Evolutionary conservation across 2,797 vertebrate species (phyloP), one percentile per base, ranked within the genome.

Genomic region (Alexandromys oeconomus): DNA sequence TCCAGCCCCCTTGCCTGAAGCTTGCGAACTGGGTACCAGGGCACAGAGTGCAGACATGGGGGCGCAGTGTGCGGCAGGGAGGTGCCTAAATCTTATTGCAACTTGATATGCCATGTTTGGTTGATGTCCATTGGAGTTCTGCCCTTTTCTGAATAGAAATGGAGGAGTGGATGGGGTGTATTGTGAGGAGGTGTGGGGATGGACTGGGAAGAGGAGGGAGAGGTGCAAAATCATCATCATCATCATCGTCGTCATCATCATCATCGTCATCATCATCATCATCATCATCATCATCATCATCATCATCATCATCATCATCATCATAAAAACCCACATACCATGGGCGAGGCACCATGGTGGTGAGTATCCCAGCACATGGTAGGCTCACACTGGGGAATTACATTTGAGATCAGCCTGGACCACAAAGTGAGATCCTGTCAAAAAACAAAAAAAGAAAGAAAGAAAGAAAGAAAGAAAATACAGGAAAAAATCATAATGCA

Each of bases 1-100:
- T 13, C 48, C 48, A 51, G 48, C 48, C 48, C 12, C 48, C 48
- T 51, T 51, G 12, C 48, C 48, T 1, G 48, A 51, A 51, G 48
- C 48, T 51, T 0, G 13, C 48, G 13, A 51, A 51, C 48, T 51
- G 48, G 48, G 48, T 51, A 1, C 48, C 13, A 51, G 48, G 13
- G 48, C 12, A 51, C 48, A 51, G 13, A 51, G 13, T 0, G 13
- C 48, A 51, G 48, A 51, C 48, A 51, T 0, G 0, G 48, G 48
- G 48, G 48, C 0, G 48, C 13, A 0, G 48, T 51, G 13, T 12
- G 3, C 0, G 0, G 48, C 13, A 51, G 2, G 48, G 48, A 51
- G 48, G 48, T 54, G 51, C 14, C 51, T 54, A 54, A 54, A 54
- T n/a, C 34, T n/a, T 69, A 69, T 19, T 69, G 67, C 15, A 69